These are phyloP conservation scores for Gobionotothen gibberifrons DNA, from an alignment of 2,797 vertebrate species.

Conservation along the genomic window DNA sequence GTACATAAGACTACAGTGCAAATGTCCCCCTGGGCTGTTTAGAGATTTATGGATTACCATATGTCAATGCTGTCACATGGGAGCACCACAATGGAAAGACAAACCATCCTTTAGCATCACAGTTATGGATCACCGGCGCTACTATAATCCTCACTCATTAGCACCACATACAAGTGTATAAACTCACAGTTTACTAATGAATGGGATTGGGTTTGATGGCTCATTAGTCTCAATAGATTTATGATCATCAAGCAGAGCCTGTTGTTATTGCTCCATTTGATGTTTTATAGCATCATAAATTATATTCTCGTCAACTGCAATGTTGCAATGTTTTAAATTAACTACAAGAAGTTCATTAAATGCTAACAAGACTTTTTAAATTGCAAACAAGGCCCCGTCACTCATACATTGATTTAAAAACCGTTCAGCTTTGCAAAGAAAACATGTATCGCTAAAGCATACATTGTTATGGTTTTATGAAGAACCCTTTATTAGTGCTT, in stretches of 20 bases:
- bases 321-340: background rate
- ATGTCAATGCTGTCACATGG: slow-evolving; percentile 3
- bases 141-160: slow-evolving; percentile 13
- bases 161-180: slow-evolving; percentile 5
- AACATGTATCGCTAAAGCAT: background rate
- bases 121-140: slow-evolving; percentile 13
- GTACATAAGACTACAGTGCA: slow-evolving; percentile 11
- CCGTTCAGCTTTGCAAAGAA: background rate
- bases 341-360: slow-evolving; percentile 3
- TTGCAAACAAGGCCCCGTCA: accelerated
- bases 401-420: background rate
- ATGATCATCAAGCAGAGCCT: background rate
- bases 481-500: too few relatives aligned
- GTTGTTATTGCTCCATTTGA: background rate
- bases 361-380: background rate
- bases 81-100: slow-evolving; percentile 1
- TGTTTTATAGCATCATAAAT: slow-evolving; percentile 6
- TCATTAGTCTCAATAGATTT: slow-evolving; percentile 21
- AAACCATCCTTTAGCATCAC: background rate
- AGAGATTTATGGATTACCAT: slow-evolving; percentile 35
- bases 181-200: slow-evolving; percentile 1
- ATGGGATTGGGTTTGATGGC: background rate
- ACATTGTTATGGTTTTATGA: too few relatives aligned
- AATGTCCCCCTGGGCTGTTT: slow-evolving; percentile 6
- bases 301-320: background rate